Conservation (phyloP, 2,113 vertebrate species). For the Leptobrachium ailaonicum region DNA sequence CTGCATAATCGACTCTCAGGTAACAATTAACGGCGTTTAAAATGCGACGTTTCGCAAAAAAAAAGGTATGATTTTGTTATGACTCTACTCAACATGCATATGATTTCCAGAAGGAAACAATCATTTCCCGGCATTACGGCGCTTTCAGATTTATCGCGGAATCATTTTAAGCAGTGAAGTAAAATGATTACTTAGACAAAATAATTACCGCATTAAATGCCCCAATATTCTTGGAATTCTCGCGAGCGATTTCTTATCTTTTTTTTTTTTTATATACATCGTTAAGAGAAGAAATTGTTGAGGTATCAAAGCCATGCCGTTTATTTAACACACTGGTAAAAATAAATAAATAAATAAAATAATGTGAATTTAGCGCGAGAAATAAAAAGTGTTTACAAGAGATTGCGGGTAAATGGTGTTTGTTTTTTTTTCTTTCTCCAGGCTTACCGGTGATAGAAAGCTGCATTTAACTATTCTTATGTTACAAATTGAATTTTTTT, state of each 20-base stretch:
- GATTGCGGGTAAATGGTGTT: not conserved
- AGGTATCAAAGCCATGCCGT: conserved; percentile 19
- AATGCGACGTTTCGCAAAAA: not conserved
- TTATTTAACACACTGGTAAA: conserved; percentile 28
- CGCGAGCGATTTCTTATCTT: conserved; percentile 23
- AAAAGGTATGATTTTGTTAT: conserved; percentile 1
- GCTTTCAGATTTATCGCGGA: conserved; percentile 33
- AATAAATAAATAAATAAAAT: not conserved
- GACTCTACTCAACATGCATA: not conserved
- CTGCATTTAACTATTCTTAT: not conserved
- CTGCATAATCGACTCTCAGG: not conserved
- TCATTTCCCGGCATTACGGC: conserved; percentile 15
- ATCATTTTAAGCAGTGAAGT: conserved; percentile 33
- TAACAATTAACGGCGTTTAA: not conserved
- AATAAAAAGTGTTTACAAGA: conserved; percentile 21
- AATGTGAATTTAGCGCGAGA: conserved; percentile 22
- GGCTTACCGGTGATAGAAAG: not conserved
- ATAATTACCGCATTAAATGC: conserved; percentile 42
- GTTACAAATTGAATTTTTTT: not conserved
- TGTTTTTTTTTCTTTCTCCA: not conserved
- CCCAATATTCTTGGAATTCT: conserved; percentile 13
- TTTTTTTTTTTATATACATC: conserved; percentile 19
- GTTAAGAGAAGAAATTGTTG: conserved; percentile 33
- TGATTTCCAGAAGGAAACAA: conserved; percentile 20
- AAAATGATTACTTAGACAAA: conserved; percentile 38